Conservation (phyloP, 2,797 vertebrate genomes). For the Pelobates cultripes region DNA sequence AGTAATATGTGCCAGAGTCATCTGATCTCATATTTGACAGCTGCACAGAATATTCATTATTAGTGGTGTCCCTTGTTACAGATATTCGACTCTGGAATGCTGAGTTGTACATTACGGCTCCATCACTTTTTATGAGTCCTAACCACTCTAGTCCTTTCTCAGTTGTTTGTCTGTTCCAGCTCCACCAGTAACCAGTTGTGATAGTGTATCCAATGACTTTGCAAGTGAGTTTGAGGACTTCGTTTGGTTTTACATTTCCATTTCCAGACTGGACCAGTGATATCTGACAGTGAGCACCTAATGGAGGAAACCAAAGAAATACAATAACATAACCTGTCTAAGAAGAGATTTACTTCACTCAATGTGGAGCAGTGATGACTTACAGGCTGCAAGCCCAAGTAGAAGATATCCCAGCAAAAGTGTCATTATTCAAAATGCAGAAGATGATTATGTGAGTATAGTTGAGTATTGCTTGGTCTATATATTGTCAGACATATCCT, state of each 20-base stretch:
- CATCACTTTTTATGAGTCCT: neutral
- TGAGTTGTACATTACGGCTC: neutral
- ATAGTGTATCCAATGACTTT: slow-evolving; percentile 1
- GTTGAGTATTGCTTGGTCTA: neutral
- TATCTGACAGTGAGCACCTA: neutral
- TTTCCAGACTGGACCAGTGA: neutral
- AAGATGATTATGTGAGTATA: neutral
- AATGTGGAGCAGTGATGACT: no score
- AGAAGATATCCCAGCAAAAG: no score
- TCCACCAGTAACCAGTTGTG: neutral
- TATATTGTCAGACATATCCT: neutral
- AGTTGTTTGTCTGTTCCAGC: slow-evolving; percentile 11
- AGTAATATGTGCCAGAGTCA: slow-evolving; percentile 43
- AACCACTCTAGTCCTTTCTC: slow-evolving; percentile 9
- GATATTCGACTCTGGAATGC: neutral
- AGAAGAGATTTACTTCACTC: no score
- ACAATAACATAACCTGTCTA: no score
- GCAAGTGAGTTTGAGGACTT: slow-evolving; percentile 14
- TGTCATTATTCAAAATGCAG: no score
- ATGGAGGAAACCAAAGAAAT: neutral
- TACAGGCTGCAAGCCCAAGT: no score
- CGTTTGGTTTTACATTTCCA: neutral
- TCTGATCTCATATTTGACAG: neutral
- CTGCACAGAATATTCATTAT: slow-evolving; percentile 36
- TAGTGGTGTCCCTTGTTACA: neutral